Percentiles rank a stretch among this genome's conserved stretches.
Evolutionary conservation across 2,113 vertebrate genomes (phyloP).

Genomic region (Poeciliopsis turrubarensis): DNA sequence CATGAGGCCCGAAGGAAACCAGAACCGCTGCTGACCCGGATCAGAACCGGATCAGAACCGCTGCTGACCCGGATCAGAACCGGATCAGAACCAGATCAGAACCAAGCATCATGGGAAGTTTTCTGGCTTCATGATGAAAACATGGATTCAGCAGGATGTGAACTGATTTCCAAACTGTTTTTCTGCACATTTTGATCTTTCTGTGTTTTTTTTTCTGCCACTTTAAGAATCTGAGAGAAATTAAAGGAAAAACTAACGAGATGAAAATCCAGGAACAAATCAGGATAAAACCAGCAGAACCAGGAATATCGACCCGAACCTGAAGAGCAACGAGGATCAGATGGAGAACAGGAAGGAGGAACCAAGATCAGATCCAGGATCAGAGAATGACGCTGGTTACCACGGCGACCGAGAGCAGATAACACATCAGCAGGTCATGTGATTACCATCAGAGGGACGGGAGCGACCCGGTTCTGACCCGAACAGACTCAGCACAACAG

Average conservation of each 20-base stretch:
- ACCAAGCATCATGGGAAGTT: background rate
- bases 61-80: conserved; percentile 22
- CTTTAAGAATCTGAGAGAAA: background rate
- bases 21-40: conserved; percentile 6
- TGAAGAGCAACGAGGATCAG: background rate
- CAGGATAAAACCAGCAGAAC: background rate
- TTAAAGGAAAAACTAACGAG: background rate
- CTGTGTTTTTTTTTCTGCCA: background rate
- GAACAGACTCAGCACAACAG: no score
- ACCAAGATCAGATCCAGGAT: background rate
- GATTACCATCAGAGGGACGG: no score
- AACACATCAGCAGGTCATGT: background rate
- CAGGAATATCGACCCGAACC: background rate
- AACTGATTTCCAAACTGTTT: background rate
- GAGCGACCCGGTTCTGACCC: no score
- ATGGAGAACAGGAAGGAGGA: no score
- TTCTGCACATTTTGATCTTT: background rate
- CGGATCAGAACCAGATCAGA: conserved; percentile 5
- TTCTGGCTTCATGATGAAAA: background rate
- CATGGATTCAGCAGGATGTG: background rate
- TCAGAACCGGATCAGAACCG: no score
- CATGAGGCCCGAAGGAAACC: background rate
- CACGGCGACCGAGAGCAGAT: background rate
- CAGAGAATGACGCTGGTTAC: background rate
- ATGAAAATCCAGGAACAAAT: background rate